Base-by-base conservation (phyloP, 2,113 vertebrate species). In the Monopterus albus region DNA sequence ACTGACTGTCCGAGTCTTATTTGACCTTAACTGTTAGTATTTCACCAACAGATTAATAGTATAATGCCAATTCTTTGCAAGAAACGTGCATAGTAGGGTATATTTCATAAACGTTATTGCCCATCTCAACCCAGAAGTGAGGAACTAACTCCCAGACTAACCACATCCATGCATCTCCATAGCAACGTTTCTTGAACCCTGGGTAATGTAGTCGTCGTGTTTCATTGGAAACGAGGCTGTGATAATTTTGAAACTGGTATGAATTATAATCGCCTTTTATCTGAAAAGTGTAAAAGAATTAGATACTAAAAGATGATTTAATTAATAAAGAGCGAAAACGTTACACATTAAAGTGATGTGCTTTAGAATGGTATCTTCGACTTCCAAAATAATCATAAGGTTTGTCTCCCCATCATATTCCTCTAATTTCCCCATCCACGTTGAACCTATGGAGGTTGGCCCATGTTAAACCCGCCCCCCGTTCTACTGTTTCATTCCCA, bases 121-220 rank as follows among this genome's bases (percentile, higher is more conserved):
- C 29, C 1, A 20, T 2, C 5, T 3, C 57, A 59, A 2, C 4
- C 43, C 45, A 31, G 43, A 68, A 51, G 9, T 51, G 5, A 28
- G 26, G 21, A 31, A 59, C 36, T 59, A 59, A 26, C 0, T 5
- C n/a, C n/a, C n/a, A n/a, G n/a, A n/a, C n/a, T n/a, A n/a, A n/a
- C n/a, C n/a, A n/a, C n/a, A n/a, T n/a, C n/a, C n/a, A n/a, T n/a
- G 2, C 20, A 57, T 66, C 7, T 57, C 79, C 62, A 72, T 77
- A 51, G 74, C 21, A 21, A 10, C 1, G 0, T 20, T 0, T 15
- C 0, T 31, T 7, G 72, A 17, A 23, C 78, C 74, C 1, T 84
- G 86, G 82, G 84, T 70, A 84, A 2, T 75, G 84, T 85, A 83
- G 84, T 87, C 4, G 2, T 2, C 0, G 7, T 46, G 31, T 56